phyloP scores from a whole-genome alignment of 2,113 vertebrate species.

The Emydura subglobosa region DNA sequence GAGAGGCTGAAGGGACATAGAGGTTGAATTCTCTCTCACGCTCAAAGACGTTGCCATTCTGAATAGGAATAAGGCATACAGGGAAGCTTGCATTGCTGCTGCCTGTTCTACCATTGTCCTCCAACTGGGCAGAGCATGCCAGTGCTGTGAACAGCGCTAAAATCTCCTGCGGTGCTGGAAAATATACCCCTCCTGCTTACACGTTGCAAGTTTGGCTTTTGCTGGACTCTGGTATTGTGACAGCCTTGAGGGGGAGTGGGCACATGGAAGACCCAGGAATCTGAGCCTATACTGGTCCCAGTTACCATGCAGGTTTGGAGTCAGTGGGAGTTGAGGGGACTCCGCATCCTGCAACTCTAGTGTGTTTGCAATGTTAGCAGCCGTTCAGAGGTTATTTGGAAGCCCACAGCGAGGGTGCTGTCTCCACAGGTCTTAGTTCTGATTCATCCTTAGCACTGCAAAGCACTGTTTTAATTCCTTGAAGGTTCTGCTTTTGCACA shows the following conservation, averaged over 20 bases:
- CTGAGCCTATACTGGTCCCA: not conserved
- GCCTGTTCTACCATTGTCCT: not conserved
- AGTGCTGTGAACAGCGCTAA: not conserved
- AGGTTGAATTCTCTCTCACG: not conserved
- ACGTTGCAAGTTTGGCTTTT: not conserved
- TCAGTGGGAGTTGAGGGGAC: not conserved
- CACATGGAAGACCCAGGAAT: not conserved
- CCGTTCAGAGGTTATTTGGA: not conserved
- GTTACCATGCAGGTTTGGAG: slow-evolving; percentile 1
- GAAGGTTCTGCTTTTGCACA: not conserved
- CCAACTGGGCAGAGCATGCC: not conserved
- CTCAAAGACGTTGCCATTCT: not conserved
- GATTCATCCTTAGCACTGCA: not conserved
- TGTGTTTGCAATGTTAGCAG: not conserved
- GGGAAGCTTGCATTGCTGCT: not conserved
- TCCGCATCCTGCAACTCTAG: not conserved
- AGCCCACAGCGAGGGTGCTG: not conserved
- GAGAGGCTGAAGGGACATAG: not conserved
- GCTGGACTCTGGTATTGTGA: not conserved
- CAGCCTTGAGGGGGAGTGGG: not conserved
- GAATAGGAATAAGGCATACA: not conserved
- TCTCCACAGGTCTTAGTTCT: not conserved
- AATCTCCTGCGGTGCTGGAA: not conserved
- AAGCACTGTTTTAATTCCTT: not conserved
- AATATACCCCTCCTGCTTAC: not conserved